Evolutionary conservation across 2,113 vertebrate genomes (phyloP).

Genomic region (Oostethus manadensis): DNA sequence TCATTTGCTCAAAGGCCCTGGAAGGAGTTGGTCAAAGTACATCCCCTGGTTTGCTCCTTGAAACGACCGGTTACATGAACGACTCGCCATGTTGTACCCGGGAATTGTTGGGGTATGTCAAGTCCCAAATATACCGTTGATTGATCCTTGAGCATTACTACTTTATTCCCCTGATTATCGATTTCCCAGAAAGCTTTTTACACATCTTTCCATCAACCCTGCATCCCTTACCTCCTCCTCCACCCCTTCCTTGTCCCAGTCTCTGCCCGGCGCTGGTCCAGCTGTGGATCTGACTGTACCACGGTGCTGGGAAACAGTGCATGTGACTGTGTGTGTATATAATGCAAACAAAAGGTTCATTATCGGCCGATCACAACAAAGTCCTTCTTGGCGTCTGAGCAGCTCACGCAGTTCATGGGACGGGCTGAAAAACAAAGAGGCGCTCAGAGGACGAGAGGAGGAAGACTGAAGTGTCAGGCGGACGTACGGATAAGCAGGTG

Average conservation of each 20-base stretch:
- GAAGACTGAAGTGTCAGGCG: conserved; percentile 15
- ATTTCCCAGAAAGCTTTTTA: too few relatives aligned
- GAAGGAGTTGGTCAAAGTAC: too few relatives aligned
- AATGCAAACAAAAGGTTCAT: conserved; percentile 48
- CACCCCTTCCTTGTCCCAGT: conserved; percentile 50
- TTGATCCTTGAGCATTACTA: too few relatives aligned
- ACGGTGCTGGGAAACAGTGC: conserved; percentile 48
- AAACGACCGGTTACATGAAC: too few relatives aligned
- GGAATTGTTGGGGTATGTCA: too few relatives aligned
- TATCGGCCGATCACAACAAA: conserved; percentile 45
- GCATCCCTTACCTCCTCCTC: neutral
- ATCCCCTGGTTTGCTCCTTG: too few relatives aligned
- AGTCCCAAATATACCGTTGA: too few relatives aligned
- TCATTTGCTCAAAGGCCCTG: too few relatives aligned
- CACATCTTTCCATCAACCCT: too few relatives aligned
- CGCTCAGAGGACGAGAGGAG: conserved; percentile 2
- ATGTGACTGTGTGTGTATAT: conserved; percentile 14
- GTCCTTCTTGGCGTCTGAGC: neutral
- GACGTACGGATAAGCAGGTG: conserved; percentile 17
- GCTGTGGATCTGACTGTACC: conserved; percentile 74
- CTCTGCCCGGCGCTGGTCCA: conserved; percentile 62
- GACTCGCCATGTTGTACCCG: too few relatives aligned
- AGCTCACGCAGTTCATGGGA: conserved; percentile 5
- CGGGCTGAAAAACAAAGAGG: conserved; percentile 20
- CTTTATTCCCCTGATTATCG: too few relatives aligned